These are phyloP conservation scores for Saimiri boliviensis DNA, from an alignment of 2,113 vertebrate genomes.

Conservation along the genomic window DNA sequence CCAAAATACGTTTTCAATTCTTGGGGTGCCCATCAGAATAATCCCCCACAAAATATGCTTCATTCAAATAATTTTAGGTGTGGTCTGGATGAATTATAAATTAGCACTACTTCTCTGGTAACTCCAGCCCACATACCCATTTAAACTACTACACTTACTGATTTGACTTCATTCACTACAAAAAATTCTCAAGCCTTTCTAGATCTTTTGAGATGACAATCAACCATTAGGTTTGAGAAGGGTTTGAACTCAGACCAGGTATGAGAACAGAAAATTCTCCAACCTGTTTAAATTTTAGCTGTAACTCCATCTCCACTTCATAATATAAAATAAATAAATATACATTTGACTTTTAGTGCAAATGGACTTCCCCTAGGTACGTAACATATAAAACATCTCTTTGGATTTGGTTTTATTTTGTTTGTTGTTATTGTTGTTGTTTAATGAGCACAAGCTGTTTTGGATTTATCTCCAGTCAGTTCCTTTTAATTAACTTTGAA, in stretches of 20 bases:
- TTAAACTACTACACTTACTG: background rate
- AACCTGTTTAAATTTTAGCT: background rate
- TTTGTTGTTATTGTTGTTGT: background rate
- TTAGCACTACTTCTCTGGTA: background rate
- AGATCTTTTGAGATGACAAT: background rate
- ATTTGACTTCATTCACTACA: background rate
- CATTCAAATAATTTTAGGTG: background rate
- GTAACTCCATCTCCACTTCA: background rate
- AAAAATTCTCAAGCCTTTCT: background rate
- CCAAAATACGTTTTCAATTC: background rate
- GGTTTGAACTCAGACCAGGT: background rate
- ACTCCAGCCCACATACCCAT: background rate
- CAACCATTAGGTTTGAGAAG: background rate
- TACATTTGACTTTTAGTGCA: background rate
- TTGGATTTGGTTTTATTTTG: background rate
- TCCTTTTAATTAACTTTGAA: background rate
- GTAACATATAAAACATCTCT: background rate
- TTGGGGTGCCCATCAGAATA: background rate
- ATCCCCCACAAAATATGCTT: accelerated
- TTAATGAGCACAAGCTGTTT: background rate
- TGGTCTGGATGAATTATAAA: background rate
- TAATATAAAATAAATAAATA: background rate
- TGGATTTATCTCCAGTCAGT: background rate
- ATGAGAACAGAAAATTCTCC: background rate
- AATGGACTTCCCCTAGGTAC: background rate